Evolutionary conservation across 2,888 invertebrate genomes (phyloP).

Genomic region (Polymixis flavicincta): DNA sequence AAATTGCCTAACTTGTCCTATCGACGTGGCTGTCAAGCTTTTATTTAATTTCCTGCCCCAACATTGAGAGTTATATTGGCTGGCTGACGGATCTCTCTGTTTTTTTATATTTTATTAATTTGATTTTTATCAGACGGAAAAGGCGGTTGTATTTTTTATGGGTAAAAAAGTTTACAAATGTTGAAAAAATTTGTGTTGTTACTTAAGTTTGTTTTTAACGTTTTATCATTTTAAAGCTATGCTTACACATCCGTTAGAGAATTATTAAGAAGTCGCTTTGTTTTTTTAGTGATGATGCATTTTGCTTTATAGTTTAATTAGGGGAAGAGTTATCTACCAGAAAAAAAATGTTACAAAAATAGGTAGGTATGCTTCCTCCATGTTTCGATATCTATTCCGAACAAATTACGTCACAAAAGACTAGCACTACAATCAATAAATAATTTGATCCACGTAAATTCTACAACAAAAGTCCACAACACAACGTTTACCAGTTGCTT

Average conservation of each 20-base stretch:
- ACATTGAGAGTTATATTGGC: conserved; percentile 42
- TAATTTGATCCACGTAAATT: background rate
- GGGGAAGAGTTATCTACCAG: background rate
- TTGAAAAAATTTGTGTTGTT: background rate
- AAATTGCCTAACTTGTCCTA: conserved; percentile 62
- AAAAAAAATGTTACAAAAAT: background rate
- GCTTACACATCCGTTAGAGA: background rate
- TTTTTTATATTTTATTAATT: conserved; percentile 30
- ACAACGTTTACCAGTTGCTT: conserved; percentile 8
- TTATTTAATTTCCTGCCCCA: conserved; percentile 63
- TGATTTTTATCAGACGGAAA: conserved; percentile 13
- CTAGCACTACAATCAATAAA: background rate
- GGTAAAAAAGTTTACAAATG: background rate
- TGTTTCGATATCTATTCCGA: background rate
- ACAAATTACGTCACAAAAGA: background rate
- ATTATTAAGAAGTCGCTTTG: background rate
- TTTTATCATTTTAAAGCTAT: background rate
- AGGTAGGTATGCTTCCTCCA: background rate
- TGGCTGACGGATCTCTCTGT: conserved; percentile 43
- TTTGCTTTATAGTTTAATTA: too few relatives aligned
- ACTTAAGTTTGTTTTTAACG: background rate
- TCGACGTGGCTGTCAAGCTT: conserved; percentile 53
- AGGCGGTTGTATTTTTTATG: conserved; percentile 13
- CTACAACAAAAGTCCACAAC: background rate
- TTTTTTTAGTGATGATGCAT: background rate